A percentile compares a stretch with the other conserved stretches of the same genome.
phyloP scores from a whole-genome alignment of 2,797 vertebrate genomes.

The Merluccius polli region DNA sequence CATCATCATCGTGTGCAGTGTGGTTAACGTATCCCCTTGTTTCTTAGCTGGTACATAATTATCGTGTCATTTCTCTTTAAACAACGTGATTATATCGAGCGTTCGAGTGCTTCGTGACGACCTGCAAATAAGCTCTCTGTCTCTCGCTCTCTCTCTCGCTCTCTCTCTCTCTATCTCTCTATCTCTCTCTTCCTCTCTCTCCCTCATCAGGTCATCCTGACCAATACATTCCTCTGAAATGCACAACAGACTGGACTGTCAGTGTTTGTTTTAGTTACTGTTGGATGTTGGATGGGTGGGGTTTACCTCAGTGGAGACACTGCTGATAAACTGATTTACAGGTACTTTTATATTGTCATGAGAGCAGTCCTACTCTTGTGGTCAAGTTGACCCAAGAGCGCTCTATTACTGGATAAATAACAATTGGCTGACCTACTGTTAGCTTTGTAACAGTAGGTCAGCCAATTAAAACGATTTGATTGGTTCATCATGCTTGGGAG shows the following conservation, averaged over 20 bases:
- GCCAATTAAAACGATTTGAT: neutral
- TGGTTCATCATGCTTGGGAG: neutral
- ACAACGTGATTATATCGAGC: too few relatives aligned
- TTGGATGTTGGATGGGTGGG: neutral
- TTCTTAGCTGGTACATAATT: too few relatives aligned
- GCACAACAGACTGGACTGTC: neutral
- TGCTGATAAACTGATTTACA: neutral
- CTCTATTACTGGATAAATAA: neutral
- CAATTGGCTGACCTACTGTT: too few relatives aligned
- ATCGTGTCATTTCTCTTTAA: too few relatives aligned
- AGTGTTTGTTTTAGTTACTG: neutral
- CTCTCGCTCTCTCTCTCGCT: too few relatives aligned
- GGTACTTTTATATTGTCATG: neutral
- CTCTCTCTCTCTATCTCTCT: too few relatives aligned
- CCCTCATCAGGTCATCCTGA: neutral
- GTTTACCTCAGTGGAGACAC: neutral
- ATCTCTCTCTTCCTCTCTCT: neutral
- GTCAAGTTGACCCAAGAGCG: neutral
- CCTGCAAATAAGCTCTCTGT: too few relatives aligned
- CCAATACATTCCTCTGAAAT: neutral
- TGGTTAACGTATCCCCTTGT: too few relatives aligned
- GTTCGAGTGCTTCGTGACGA: too few relatives aligned
- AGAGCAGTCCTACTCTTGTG: neutral
- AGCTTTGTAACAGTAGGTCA: too few relatives aligned
- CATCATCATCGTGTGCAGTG: too few relatives aligned